A percentile compares a stretch with the other conserved stretches of the same genome.
Conservation (phyloP, 2,113 vertebrate genomes). For the Planiliza haematocheilus region DNA sequence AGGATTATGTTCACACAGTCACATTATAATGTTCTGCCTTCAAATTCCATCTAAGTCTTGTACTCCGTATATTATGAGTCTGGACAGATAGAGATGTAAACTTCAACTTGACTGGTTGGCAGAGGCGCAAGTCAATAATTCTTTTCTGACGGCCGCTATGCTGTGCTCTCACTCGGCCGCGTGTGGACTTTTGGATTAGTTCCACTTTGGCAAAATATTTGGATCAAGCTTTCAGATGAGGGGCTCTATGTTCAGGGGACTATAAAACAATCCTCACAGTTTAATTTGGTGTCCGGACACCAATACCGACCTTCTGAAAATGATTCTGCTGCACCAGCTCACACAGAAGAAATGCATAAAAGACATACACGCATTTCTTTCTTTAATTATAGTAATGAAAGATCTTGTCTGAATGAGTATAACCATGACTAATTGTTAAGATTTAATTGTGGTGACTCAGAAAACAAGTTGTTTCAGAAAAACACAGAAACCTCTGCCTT, state of each 20-base stretch:
- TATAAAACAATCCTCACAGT: neutral
- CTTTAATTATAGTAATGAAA: neutral
- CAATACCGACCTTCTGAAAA: neutral
- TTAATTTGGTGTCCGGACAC: neutral
- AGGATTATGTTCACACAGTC: too few species aligned
- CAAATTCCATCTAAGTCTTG: too few species aligned
- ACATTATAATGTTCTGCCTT: too few species aligned
- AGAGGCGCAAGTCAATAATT: neutral
- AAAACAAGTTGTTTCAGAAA: conserved; percentile 6
- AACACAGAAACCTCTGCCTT: neutral
- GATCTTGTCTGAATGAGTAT: neutral
- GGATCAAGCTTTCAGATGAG: conserved; percentile 5
- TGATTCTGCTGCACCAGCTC: neutral
- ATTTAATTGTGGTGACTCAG: conserved; percentile 10
- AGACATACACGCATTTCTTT: too few species aligned
- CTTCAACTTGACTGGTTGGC: too few species aligned
- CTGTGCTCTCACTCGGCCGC: neutral
- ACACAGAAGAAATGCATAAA: neutral
- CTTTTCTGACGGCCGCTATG: neutral
- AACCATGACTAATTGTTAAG: neutral
- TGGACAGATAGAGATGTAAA: too few species aligned
- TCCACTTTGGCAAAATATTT: conserved; percentile 7
- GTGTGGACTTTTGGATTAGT: neutral
- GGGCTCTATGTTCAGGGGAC: conserved; percentile 1
- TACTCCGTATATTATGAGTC: too few species aligned